Evolutionary conservation across 2,113 vertebrate species (phyloP).

Genomic region (Leucosticte australis): DNA sequence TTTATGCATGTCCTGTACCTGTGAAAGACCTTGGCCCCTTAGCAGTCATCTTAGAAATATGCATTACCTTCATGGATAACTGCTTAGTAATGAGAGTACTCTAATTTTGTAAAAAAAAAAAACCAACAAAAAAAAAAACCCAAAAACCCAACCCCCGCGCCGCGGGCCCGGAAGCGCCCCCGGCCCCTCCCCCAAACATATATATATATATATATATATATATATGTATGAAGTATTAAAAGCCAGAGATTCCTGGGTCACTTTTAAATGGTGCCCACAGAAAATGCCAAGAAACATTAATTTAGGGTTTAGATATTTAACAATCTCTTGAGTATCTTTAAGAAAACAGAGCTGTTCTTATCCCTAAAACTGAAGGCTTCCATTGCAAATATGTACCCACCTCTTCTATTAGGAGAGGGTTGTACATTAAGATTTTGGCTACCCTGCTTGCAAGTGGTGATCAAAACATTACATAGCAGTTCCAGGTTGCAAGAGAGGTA

Average conservation of each 20-base stretch:
- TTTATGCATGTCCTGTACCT: not conserved
- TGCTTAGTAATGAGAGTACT: not conserved
- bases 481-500: not conserved
- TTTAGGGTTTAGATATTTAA: not conserved
- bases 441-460: not conserved
- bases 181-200: too few species aligned
- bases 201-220: accelerated
- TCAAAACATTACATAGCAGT: not conserved
- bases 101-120: not conserved
- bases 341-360: not conserved
- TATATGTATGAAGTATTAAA: not conserved
- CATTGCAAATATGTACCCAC: not conserved
- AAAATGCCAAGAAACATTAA: not conserved
- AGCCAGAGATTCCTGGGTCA: not conserved
- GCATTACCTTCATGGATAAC: not conserved
- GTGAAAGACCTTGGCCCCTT: not conserved
- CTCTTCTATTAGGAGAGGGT: not conserved
- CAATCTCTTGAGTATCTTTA: not conserved
- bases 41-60: not conserved
- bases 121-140: too few species aligned
- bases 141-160: too few species aligned
- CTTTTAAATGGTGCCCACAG: not conserved
- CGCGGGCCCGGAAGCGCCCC: too few species aligned
- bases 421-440: not conserved
- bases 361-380: not conserved